phyloP scores from a whole-genome alignment of 2,797 vertebrate genomes.

The Anguilla marmorata region DNA sequence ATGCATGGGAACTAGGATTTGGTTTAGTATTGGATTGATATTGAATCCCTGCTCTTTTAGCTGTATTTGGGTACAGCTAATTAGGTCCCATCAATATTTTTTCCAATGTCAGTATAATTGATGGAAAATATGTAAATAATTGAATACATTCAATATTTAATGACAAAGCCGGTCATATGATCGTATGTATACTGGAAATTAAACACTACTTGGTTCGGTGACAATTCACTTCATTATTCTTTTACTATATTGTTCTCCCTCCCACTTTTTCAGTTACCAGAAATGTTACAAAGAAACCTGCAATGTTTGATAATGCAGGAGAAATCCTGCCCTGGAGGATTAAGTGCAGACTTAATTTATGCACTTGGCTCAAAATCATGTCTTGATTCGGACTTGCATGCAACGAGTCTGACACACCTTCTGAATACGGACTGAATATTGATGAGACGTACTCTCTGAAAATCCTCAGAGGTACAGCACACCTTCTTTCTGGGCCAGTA shows the following conservation, averaged over 20 bases:
- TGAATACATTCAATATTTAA: not conserved
- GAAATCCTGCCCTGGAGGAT: not conserved
- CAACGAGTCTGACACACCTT: not conserved
- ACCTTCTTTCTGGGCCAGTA: not conserved
- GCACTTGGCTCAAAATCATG: not conserved
- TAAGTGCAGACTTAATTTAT: not conserved
- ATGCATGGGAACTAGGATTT: not conserved
- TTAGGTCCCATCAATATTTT: not conserved
- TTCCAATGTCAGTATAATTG: not conserved
- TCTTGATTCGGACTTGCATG: not conserved
- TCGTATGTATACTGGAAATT: not conserved
- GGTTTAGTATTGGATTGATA: not conserved
- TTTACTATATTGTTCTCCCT: not conserved
- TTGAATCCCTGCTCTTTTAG: not conserved
- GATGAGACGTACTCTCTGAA: not conserved
- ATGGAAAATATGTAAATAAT: not conserved
- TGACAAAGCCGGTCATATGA: not conserved
- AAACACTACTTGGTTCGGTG: not conserved
- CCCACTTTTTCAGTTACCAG: not conserved
- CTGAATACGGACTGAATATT: not conserved
- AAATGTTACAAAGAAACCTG: not conserved
- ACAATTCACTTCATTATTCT: not conserved
- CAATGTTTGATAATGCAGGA: not conserved
- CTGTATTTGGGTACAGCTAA: too few relatives aligned
- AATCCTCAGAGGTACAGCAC: not conserved